phyloP scores from a whole-genome alignment of 2,888 invertebrate species.

The Lamellibrachia columna region DNA sequence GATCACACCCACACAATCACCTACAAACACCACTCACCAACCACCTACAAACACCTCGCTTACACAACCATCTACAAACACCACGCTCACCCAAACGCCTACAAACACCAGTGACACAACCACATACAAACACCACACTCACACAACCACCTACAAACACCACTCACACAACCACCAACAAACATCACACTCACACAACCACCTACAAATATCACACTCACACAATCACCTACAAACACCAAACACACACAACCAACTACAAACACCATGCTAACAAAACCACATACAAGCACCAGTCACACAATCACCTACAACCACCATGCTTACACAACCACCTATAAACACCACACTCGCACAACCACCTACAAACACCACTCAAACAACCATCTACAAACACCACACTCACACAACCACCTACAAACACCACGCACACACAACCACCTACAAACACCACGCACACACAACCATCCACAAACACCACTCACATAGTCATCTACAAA shows the following conservation, averaged over 20 bases:
- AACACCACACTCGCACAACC: neutral
- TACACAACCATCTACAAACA: too few relatives aligned
- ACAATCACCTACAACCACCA: neutral
- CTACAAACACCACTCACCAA: too few relatives aligned
- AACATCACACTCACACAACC: neutral
- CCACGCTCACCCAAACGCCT: too few relatives aligned
- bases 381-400: too few relatives aligned
- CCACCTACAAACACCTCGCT: too few relatives aligned
- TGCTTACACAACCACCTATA: neutral
- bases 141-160: neutral
- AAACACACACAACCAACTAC: neutral
- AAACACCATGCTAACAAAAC: neutral
- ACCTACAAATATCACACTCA: neutral
- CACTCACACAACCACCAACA: neutral
- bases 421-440: neutral
- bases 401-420: neutral
- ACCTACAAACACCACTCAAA: neutral
- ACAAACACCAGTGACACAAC: neutral
- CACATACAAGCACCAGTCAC: neutral
- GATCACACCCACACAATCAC: too few relatives aligned
- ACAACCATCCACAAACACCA: too few relatives aligned
- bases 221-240: neutral
- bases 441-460: neutral
- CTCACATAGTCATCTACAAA: too few relatives aligned
- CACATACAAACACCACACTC: neutral